phyloP scores from a whole-genome alignment of 2,888 invertebrate genomes.

The Drosophila antonietae region DNA sequence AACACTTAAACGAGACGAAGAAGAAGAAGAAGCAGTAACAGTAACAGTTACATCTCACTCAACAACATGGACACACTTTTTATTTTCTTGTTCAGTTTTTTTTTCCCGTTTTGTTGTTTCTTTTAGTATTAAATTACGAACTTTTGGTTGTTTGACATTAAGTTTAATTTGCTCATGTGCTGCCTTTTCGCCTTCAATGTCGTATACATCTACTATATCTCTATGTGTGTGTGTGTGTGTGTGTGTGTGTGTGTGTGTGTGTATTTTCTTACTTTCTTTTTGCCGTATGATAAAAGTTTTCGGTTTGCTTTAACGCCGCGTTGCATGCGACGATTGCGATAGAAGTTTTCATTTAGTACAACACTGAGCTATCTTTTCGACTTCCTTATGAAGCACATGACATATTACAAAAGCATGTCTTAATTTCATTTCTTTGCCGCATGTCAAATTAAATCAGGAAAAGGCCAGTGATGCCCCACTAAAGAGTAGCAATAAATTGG shows the following conservation, averaged over 20 bases:
- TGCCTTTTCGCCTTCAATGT: conserved; percentile 33
- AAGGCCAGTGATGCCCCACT: background rate
- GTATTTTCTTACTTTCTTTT: background rate
- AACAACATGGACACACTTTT: conserved; percentile 40
- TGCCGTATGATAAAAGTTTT: conserved; percentile 55
- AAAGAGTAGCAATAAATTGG: background rate
- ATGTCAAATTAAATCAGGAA: conserved; percentile 23
- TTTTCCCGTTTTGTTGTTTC: conserved; percentile 9
- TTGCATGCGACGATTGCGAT: conserved; percentile 57
- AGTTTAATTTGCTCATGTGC: conserved; percentile 56
- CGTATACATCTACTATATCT: background rate
- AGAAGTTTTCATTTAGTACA: conserved; percentile 58
- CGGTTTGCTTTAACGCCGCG: conserved; percentile 23
- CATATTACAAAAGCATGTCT: conserved; percentile 24
- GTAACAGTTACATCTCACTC: conserved; percentile 15
- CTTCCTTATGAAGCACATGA: conserved; percentile 11
- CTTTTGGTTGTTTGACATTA: conserved; percentile 61
- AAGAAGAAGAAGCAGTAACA: conserved; percentile 7
- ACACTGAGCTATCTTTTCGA: conserved; percentile 31
- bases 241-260: conserved; percentile 17
- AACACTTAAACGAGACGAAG: conserved; percentile 22
- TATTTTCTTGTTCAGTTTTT: background rate
- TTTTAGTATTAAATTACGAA: conserved; percentile 61
- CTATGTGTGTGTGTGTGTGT: conserved; percentile 17
- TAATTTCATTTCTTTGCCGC: conserved; percentile 31